These are phyloP conservation scores for Corvus cornix DNA, from an alignment of 2,113 vertebrate species.

Conservation along the genomic window DNA sequence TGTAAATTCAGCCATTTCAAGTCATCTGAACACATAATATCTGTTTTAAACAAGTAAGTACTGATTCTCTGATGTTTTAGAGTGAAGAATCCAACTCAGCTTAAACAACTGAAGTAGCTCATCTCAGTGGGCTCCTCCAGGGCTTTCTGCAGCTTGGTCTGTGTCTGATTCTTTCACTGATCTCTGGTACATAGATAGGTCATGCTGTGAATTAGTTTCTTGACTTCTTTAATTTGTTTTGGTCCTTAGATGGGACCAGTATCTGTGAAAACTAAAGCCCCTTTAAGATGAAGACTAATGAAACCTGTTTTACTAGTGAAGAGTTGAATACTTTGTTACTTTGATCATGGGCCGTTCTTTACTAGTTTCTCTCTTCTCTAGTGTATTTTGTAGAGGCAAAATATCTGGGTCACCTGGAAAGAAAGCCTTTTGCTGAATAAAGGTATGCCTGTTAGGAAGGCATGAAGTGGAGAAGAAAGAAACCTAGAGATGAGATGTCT, in stretches of 20 bases:
- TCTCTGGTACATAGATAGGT: background rate
- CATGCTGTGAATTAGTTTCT: background rate
- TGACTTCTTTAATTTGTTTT: background rate
- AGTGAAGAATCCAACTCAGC: background rate
- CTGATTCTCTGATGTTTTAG: background rate
- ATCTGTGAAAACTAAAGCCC: background rate
- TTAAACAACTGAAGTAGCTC: background rate
- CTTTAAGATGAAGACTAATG: background rate
- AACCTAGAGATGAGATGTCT: background rate
- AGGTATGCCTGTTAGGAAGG: background rate
- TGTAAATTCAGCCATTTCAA: background rate
- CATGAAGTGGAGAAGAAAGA: background rate
- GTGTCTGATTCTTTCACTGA: background rate
- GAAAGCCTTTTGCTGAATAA: background rate
- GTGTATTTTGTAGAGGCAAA: background rate
- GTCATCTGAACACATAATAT: background rate
- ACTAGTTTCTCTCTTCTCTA: background rate
- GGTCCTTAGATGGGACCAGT: background rate
- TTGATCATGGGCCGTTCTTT: background rate
- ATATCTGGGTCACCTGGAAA: background rate
- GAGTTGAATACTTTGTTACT: background rate
- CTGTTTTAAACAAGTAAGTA: background rate
- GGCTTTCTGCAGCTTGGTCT: background rate
- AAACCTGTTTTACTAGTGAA: background rate
- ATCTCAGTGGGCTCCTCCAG: background rate